These are phyloP conservation scores for Manis javanica DNA, from an alignment of 2,797 vertebrate genomes.

Conservation along the genomic window DNA sequence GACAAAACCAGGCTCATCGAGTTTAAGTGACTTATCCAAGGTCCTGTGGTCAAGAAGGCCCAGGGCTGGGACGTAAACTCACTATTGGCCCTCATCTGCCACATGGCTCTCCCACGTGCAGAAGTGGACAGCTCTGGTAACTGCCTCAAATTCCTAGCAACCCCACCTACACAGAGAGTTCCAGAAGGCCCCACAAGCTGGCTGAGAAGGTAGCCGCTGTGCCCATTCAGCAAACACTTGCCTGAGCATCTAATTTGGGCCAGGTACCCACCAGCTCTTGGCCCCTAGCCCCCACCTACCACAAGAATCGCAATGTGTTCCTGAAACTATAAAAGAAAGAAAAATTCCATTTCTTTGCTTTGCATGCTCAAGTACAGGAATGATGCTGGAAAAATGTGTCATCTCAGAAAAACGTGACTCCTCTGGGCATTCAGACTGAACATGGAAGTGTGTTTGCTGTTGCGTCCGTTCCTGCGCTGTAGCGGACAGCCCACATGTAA, in stretches of 20 bases:
- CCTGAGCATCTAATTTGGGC: accelerated
- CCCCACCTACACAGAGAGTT: neutral
- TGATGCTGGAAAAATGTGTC: conserved; percentile 67
- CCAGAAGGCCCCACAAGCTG: neutral
- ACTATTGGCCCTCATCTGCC: accelerated
- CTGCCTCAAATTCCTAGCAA: neutral
- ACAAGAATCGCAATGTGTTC: neutral
- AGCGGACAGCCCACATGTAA: neutral
- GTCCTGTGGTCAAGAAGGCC: neutral
- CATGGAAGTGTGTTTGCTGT: neutral
- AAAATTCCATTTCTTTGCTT: neutral
- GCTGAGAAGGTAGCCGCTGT: neutral
- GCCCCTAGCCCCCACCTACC: neutral
- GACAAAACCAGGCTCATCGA: neutral
- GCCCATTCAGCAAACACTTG: neutral
- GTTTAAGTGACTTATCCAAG: neutral
- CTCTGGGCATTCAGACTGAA: conserved; percentile 37
- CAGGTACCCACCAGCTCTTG: neutral
- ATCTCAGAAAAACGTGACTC: conserved; percentile 52
- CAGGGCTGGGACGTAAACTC: neutral
- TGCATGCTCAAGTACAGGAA: neutral
- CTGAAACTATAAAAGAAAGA: neutral
- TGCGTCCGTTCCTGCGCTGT: neutral
- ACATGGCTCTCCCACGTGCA: accelerated
- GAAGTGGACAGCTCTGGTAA: neutral